These are phyloP conservation scores for Meloidogyne hapla DNA, from an alignment of 1,140 invertebrate genomes.

Conservation along the genomic window DNA sequence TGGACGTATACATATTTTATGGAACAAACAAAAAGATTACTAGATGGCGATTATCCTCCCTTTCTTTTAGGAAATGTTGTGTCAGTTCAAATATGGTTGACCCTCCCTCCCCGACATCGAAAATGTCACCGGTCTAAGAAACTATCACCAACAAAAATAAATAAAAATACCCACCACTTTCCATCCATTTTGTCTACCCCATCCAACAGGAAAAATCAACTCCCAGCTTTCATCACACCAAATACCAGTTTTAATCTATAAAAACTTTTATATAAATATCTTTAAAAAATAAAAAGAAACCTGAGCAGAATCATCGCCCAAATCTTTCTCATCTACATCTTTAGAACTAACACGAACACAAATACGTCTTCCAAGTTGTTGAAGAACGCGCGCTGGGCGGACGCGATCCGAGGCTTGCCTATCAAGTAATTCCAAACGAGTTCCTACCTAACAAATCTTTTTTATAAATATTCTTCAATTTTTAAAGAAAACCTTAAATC, in stretches of 20 bases:
- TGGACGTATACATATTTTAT: too few species aligned
- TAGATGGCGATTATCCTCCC: too few species aligned
- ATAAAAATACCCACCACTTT: constrained; percentile 23
- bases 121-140: too few species aligned
- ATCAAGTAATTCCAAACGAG: constrained; percentile 50
- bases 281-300: not conserved
- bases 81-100: too few species aligned
- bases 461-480: not conserved
- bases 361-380: constrained; percentile 38
- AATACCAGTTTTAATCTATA: constrained; percentile 26
- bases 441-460: constrained; percentile 36
- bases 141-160: too few species aligned
- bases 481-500: constrained; percentile 28
- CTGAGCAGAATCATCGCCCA: constrained; percentile 26
- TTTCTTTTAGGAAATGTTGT: too few species aligned
- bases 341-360: constrained; percentile 27
- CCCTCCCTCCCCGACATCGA: not conserved
- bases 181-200: constrained; percentile 39
- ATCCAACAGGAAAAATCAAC: constrained; percentile 49
- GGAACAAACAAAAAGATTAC: too few species aligned
- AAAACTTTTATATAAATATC: not conserved
- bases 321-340: constrained; percentile 32
- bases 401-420: constrained; percentile 31
- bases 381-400: constrained; percentile 41
- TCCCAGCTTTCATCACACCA: constrained; percentile 44